A percentile compares a stretch with the other conserved stretches of the same genome.
phyloP scores from a whole-genome alignment of 2,113 vertebrate species.

The Conger conger region DNA sequence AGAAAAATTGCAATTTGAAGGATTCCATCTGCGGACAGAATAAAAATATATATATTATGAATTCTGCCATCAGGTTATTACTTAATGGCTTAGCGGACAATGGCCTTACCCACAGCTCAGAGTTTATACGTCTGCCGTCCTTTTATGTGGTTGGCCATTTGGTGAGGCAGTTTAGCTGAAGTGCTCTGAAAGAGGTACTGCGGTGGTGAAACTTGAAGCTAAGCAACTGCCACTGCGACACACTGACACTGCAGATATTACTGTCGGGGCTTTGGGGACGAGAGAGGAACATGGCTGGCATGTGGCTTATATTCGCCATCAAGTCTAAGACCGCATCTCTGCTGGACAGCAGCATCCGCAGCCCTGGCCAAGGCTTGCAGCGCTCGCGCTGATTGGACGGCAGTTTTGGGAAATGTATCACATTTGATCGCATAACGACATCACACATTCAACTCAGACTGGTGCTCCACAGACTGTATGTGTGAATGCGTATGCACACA shows the following conservation, averaged over 20 bases:
- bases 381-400: no score
- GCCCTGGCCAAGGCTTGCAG: not conserved
- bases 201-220: not conserved
- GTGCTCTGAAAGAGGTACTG: not conserved
- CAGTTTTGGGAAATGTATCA: no score
- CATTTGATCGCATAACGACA: no score
- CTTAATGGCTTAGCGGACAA: not conserved
- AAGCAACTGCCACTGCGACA: not conserved
- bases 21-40: not conserved
- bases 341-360: no score
- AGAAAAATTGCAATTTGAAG: not conserved
- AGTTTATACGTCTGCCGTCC: not conserved
- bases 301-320: no score
- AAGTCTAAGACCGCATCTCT: no score
- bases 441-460: no score
- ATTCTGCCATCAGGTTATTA: not conserved
- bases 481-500: no score
- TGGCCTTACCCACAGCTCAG: not conserved
- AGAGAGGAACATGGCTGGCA: no score
- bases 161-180: not conserved
- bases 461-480: no score
- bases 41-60: not conserved
- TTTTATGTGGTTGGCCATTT: not conserved
- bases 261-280: no score
- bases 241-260: not conserved